Percentiles rank a stretch among this genome's conserved stretches.
Conservation (phyloP, 2,888 invertebrate species). For the Schizaphis graminum region DNA sequence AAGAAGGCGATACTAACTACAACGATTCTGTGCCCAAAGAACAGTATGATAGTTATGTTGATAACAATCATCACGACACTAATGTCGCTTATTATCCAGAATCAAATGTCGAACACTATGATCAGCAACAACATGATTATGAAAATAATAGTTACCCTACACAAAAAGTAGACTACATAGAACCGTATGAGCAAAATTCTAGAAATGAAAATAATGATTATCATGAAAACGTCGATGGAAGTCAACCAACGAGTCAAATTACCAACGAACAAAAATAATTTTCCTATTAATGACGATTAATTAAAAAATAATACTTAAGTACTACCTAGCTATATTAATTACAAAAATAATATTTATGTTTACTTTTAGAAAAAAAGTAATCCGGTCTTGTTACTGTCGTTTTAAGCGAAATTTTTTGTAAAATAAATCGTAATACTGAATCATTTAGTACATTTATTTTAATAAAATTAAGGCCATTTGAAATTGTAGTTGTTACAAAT, state of each 20-base stretch:
- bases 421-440: background rate
- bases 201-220: conserved; percentile 16
- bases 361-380: background rate
- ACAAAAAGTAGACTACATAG: conserved; percentile 9
- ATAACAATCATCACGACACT: background rate
- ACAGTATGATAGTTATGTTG: conserved; percentile 21
- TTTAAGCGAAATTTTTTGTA: background rate
- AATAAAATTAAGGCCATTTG: background rate
- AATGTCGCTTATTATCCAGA: conserved; percentile 25
- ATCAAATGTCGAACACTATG: background rate
- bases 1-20: background rate
- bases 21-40: background rate
- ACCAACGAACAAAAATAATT: background rate
- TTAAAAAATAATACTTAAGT: background rate
- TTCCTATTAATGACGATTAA: background rate
- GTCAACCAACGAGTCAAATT: background rate
- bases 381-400: background rate
- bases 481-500: background rate
- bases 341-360: background rate
- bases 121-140: background rate
- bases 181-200: conserved; percentile 27
- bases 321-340: background rate
- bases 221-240: conserved; percentile 11
- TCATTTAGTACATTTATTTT: conserved; percentile 18
- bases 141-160: conserved; percentile 24